Evolutionary conservation across 53 echinoderm and acorn worm genomes (phyloP), one percentile per base, ranked within the genome.

Genomic region (Actinopyga echinites): DNA sequence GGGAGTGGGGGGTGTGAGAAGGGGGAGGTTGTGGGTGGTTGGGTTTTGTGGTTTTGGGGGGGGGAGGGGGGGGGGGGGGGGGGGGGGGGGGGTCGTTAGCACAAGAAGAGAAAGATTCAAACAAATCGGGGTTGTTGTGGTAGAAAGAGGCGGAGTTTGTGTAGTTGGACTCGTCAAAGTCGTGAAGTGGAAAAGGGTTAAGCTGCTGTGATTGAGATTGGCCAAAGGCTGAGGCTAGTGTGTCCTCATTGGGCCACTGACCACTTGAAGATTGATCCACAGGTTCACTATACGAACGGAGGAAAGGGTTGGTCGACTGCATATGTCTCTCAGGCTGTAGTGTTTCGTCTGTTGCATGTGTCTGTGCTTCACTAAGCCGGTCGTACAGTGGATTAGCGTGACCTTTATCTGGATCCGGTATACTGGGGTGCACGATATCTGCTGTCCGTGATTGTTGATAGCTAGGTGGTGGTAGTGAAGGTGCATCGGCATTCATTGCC

Each of bases 281-380:
- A 1, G 87, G 89, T n/a, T 93, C 96, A 84, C 86, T 90, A 85
- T 89, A 53, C 44, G 95, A 93, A 30, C 87, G 87, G 19, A 89
- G 96, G 89, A 96, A 96, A 19, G 96, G 96, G 31, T 93, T 93
- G 63, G 87, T 90, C 3, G 91, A 80, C 66, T 89, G 73, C 28
- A 30, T 52, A 17, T 15, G 56, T 24, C 56, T 52, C 19, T 53
- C 56, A 6, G 30, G 73, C 89, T 11, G 78, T 57, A 19, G 85
- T 68, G 31, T 74, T 55, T 32, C 79, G 37, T 25, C 78, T 61
- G 62, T 43, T 64, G 36, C 52, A 38, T 65, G 84, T 20, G 85
- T 74, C 34, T 92, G 86, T 23, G 89, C 80, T 42, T 91, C 84
- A 55, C 61, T 79, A 13, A 87, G 75, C 42, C 65, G 79, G 24